Evolutionary conservation across 1,140 invertebrate species (phyloP).

Genomic region (Sogatella furcifera): DNA sequence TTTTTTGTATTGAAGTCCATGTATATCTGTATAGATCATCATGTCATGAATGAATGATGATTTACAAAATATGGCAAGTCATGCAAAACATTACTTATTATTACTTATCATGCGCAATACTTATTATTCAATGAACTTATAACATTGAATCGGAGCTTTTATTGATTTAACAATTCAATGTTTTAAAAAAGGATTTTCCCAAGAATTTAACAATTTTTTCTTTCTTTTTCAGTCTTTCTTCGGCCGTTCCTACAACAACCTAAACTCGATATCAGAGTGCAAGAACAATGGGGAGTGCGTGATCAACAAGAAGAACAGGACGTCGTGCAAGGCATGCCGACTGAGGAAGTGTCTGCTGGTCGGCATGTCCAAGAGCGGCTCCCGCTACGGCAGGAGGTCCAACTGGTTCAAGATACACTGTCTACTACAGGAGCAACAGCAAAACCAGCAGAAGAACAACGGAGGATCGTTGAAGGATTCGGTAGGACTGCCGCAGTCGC

Average conservation of each 20-base stretch:
- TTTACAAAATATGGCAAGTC: no score
- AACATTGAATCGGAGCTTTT: no score
- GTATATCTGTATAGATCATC: no score
- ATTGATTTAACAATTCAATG: no score
- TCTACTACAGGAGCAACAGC: slow-evolving; percentile 41
- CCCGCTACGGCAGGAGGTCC: slow-evolving; percentile 42
- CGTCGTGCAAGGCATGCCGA: slow-evolving; percentile 89
- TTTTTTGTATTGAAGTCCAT: no score
- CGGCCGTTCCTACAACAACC: slow-evolving; percentile 91
- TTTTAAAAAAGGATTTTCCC: no score
- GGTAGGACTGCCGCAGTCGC: slow-evolving; percentile 13
- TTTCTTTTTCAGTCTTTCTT: slow-evolving; percentile 85
- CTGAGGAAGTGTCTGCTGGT: slow-evolving; percentile 85
- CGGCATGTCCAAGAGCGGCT: slow-evolving; percentile 95
- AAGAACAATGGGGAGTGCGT: slow-evolving; percentile 89
- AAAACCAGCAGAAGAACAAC: slow-evolving; percentile 19
- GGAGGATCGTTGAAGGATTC: neutral
- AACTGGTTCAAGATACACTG: slow-evolving; percentile 55
- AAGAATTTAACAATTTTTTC: no score
- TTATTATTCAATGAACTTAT: no score
- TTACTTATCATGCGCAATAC: no score
- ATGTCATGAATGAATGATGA: no score
- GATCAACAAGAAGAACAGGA: slow-evolving; percentile 93
- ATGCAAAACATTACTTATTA: no score
- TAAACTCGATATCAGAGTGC: slow-evolving; percentile 80